These are phyloP conservation scores for Coremacera marginata DNA, from an alignment of 2,888 invertebrate genomes.

Conservation along the genomic window DNA sequence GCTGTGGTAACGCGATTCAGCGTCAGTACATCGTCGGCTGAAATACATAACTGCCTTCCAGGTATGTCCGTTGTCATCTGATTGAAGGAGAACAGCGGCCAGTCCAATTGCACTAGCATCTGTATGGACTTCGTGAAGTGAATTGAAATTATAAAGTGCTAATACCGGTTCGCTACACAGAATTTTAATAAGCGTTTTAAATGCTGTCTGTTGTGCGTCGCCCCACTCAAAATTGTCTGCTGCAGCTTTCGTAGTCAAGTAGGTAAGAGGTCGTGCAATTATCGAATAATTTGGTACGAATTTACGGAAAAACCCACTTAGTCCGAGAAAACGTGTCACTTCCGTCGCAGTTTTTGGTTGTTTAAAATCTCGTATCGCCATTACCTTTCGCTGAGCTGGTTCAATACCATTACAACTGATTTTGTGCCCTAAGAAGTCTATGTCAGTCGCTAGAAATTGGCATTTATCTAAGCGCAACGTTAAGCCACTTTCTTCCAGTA, in stretches of 20 bases:
- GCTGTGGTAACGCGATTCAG: slow-evolving; percentile 20
- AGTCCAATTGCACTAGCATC: no score
- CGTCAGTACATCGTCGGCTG: slow-evolving; percentile 39
- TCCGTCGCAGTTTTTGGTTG: slow-evolving; percentile 27
- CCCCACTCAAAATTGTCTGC: slow-evolving; percentile 10
- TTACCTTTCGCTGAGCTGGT: slow-evolving; percentile 36
- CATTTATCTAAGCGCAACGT: slow-evolving; percentile 19
- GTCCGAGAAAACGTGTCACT: slow-evolving; percentile 29
- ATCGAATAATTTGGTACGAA: slow-evolving; percentile 37
- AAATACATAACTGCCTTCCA: no score
- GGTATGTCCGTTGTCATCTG: no score
- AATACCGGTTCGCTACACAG: slow-evolving; percentile 24
- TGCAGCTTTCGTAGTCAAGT: not conserved
- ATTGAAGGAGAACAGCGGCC: no score
- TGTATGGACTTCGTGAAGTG: no score
- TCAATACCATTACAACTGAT: slow-evolving; percentile 31
- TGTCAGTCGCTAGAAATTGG: slow-evolving; percentile 5
- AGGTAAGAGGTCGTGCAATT: slow-evolving; percentile 47
- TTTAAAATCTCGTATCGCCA: slow-evolving; percentile 21
- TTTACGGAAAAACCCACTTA: slow-evolving; percentile 41
- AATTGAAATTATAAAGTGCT: no score
- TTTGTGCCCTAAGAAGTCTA: slow-evolving; percentile 31
- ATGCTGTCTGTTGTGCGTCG: slow-evolving; percentile 8
- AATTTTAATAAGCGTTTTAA: slow-evolving; percentile 8
- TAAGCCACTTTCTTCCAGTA: not conserved